phyloP scores from a whole-genome alignment of 1,140 invertebrate genomes.

The Contarinia nasturtii region DNA sequence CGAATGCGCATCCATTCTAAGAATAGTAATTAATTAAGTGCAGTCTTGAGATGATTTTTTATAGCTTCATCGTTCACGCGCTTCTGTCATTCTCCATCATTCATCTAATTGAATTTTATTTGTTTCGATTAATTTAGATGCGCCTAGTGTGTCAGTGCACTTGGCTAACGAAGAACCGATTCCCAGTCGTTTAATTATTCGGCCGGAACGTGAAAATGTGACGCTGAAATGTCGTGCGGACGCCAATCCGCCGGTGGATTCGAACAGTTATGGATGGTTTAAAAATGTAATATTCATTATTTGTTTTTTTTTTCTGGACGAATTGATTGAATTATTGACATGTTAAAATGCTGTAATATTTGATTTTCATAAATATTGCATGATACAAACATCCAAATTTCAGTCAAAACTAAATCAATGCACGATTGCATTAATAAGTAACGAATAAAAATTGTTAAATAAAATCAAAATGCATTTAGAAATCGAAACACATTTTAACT shows the following conservation, averaged over 20 bases:
- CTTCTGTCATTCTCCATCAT: background rate
- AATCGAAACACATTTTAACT: background rate
- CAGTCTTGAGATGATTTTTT: background rate
- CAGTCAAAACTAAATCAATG: too few species aligned
- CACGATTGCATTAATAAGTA: too few species aligned
- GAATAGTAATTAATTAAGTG: background rate
- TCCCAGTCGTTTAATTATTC: constrained; percentile 20
- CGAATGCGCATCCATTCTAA: too few species aligned
- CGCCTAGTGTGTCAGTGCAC: constrained; percentile 23
- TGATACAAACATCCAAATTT: too few species aligned
- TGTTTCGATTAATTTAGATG: constrained; percentile 12
- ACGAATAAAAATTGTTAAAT: too few species aligned
- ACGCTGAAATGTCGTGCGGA: constrained; percentile 24
- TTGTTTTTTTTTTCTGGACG: too few species aligned
- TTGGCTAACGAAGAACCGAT: constrained; percentile 21
- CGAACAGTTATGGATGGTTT: constrained; percentile 18
- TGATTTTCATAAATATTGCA: too few species aligned
- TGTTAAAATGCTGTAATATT: too few species aligned
- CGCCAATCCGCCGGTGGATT: constrained; percentile 21
- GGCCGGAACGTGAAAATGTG: constrained; percentile 23
- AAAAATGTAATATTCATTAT: constrained; percentile 20
- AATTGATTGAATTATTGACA: too few species aligned
- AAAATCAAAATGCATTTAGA: background rate
- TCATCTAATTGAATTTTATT: background rate
- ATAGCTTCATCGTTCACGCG: too few species aligned